Percentiles rank a stretch among this genome's conserved stretches.
Evolutionary conservation across 2,113 vertebrate species (phyloP).

Genomic region (Phrynocephalus versicolor): DNA sequence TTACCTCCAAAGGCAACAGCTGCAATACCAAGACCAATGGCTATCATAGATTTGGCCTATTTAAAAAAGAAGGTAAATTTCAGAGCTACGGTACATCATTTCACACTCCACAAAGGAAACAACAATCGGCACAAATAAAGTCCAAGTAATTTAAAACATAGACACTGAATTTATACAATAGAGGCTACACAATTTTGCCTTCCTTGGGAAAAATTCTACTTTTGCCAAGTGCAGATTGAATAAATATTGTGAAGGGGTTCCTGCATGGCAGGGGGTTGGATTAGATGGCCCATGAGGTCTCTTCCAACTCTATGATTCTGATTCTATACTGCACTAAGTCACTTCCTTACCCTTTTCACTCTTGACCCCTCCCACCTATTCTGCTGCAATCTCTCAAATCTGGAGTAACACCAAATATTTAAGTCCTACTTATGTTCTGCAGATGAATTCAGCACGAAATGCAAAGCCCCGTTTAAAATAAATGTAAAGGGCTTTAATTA

Average conservation of each 20-base stretch:
- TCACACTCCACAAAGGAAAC: neutral
- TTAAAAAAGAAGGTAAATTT: constrained; percentile 38
- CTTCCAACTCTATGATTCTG: too few relatives aligned
- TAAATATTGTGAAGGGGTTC: too few relatives aligned
- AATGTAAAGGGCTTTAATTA: neutral
- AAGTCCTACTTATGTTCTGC: too few relatives aligned
- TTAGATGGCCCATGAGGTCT: too few relatives aligned
- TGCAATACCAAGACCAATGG: constrained; percentile 88
- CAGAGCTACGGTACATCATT: neutral
- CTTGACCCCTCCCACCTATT: too few relatives aligned
- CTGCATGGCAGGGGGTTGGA: too few relatives aligned
- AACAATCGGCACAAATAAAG: too few relatives aligned
- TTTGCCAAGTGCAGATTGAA: neutral
- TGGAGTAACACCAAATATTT: too few relatives aligned
- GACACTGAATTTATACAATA: neutral
- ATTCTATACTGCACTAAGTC: neutral
- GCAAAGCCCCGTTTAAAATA: neutral
- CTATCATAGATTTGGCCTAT: constrained; percentile 85
- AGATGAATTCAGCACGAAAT: neutral
- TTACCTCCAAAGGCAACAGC: constrained; percentile 90
- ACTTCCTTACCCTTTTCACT: neutral
- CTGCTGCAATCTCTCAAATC: neutral
- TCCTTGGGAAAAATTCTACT: neutral
- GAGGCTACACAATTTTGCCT: neutral
- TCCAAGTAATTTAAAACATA: neutral